Evolutionary conservation across 2,113 vertebrate genomes (phyloP), one percentile per base, ranked within the genome.

Genomic region (Hypomesus transpacificus): DNA sequence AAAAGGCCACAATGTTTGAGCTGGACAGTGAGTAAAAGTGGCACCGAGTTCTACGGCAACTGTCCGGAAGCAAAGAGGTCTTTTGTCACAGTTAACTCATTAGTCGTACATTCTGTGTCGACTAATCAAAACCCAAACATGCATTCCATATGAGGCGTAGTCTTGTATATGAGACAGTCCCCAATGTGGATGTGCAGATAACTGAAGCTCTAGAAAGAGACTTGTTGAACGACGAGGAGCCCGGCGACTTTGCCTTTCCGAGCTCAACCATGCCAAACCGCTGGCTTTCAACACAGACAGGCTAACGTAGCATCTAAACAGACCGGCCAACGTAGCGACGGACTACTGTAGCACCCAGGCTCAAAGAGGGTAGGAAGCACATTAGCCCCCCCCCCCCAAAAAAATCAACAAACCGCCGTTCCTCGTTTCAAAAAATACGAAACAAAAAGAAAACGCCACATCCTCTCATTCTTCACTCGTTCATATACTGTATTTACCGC

Each of bases 1-100:
- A 86, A 86, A 92, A 92, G 90, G 90, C 90, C 85, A 86, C 86
- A 82, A 78, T 83, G 82, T 85, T 70, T 72, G 80, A 88, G 78
- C 83, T 84, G 53, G 39, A 63, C n/a, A 80, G 76, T 85, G 68
- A 73, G 77, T 69, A 60, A 70, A 68, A 71, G 75, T 76, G 61
- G 67, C 22, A 69, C 69, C 68, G 73, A 77, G 52, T 78, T 75
- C 52, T 77, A 82, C 3, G 75, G 53, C 21, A 20, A 34, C 22
- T 22, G 28, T 74, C 50, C 14, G 64, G 70, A 83, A 66, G 57
- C 69, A 82, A 39, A 71, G 26, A 57, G 34, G 56, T 71, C 31
- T 77, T 75, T 83, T 50, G n/a, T 87, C 86, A 89, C 85, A 88
- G 81, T 84, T 46, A 76, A 85, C 51, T 39, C 56, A 74, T 73